Conservation (phyloP, 37 sponge, comb jelly and placozoan genomes). For the Lycopodina hypogea region DNA sequence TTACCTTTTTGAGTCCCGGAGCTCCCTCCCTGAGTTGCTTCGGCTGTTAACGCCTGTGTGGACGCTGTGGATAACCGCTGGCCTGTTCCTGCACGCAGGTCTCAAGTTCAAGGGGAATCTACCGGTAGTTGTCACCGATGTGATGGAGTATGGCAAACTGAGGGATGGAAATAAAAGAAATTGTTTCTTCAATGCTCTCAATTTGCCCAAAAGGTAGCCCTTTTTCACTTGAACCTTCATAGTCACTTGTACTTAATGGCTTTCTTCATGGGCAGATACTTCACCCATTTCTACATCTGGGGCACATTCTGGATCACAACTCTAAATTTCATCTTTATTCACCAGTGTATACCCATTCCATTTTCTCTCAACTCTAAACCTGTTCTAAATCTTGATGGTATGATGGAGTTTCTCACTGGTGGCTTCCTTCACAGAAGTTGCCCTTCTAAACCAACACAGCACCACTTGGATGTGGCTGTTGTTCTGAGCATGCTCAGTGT, state of each 20-base stretch:
- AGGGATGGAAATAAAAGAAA: neutral
- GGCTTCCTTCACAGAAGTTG: conserved; percentile 3
- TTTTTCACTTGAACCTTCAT: neutral
- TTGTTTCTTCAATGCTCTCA: neutral
- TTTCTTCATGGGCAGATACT: conserved; percentile 1
- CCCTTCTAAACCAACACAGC: neutral
- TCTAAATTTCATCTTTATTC: neutral
- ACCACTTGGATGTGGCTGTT: conserved; percentile 39
- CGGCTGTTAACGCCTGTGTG: neutral
- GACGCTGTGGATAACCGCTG: conserved; percentile 35
- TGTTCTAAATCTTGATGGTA: neutral
- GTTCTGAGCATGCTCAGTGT: conserved; percentile 41
- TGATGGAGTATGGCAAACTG: conserved; percentile 42
- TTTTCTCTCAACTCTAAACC: neutral
- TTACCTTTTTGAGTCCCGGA: too few relatives aligned
- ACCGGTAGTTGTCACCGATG: conserved; percentile 2
- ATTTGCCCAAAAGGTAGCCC: conserved; percentile 31
- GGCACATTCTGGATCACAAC: conserved; percentile 44
- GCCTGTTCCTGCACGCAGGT: conserved; percentile 6
- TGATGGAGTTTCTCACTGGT: neutral
- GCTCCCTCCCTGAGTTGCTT: neutral
- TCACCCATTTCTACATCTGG: conserved; percentile 72
- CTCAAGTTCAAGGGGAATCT: conserved; percentile 20
- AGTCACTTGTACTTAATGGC: neutral
- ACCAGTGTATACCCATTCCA: conserved; percentile 3